These are phyloP conservation scores for Dicerorhinus sumatrensis DNA, from an alignment of 2,113 vertebrate species.

Conservation along the genomic window DNA sequence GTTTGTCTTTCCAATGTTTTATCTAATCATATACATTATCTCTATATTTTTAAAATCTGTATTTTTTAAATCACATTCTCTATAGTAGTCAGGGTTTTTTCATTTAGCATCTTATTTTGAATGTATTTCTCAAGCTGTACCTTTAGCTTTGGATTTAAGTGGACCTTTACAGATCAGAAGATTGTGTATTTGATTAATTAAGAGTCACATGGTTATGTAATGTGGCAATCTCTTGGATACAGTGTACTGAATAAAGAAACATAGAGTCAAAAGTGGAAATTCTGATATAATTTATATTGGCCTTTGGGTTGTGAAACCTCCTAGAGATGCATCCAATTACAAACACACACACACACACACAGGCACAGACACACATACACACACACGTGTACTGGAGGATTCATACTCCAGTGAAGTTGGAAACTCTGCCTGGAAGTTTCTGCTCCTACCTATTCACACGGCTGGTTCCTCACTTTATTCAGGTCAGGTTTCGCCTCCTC, in stretches of 20 bases:
- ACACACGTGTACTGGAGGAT: fast-evolving
- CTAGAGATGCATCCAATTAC: background rate
- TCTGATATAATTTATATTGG: background rate
- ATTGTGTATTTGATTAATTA: constrained; percentile 34
- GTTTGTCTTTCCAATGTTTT: background rate
- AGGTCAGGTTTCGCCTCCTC: background rate
- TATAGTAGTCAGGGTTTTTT: background rate
- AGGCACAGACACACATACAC: fast-evolving
- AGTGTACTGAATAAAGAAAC: background rate
- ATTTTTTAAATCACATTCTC: background rate
- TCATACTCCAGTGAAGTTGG: background rate
- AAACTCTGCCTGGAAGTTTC: background rate
- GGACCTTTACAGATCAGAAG: background rate
- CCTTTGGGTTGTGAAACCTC: background rate
- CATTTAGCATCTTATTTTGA: constrained; percentile 17
- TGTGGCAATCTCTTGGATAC: background rate
- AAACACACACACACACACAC: background rate
- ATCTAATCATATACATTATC: background rate
- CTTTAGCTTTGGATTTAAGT: background rate
- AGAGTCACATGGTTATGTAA: background rate
- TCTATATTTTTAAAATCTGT: background rate
- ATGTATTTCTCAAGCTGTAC: background rate
- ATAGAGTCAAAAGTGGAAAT: background rate
- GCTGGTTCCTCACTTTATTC: background rate
- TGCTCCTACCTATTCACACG: background rate